A percentile compares a stretch with the other conserved stretches of the same genome.
Evolutionary conservation across 1,140 invertebrate genomes (phyloP).

Genomic region (Holcopasites calliopsidis): DNA sequence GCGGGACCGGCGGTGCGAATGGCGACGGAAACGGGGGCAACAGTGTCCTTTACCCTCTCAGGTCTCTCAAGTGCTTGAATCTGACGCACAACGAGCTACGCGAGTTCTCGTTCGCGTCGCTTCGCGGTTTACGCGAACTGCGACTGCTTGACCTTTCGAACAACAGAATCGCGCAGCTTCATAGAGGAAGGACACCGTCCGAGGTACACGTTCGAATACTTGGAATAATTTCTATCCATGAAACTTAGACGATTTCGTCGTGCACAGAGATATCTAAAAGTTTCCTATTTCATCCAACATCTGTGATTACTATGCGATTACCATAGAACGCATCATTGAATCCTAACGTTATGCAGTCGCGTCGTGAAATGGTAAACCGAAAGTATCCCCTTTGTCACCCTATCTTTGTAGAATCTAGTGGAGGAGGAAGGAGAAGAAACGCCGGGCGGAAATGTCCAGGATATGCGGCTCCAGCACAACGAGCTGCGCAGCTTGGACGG

Average conservation of each 20-base stretch:
- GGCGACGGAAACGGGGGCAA: conserved; percentile 78
- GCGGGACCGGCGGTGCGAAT: conserved; percentile 62
- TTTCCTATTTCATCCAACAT: too few relatives aligned
- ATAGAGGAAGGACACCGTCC: conserved; percentile 80
- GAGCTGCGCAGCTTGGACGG: conserved; percentile 85
- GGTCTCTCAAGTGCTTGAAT: conserved; percentile 84
- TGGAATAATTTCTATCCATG: background rate
- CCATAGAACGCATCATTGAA: too few relatives aligned
- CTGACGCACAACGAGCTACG: conserved; percentile 87
- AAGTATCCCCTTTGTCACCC: background rate
- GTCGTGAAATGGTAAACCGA: background rate
- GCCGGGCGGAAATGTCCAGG: conserved; percentile 82
- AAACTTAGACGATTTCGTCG: background rate
- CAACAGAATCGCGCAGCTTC: conserved; percentile 85
- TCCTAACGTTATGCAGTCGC: background rate
- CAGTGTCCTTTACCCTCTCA: conserved; percentile 85
- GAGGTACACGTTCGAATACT: conserved; percentile 79
- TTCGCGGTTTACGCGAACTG: conserved; percentile 85
- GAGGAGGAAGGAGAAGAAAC: conserved; percentile 82
- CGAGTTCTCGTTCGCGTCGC: conserved; percentile 88
- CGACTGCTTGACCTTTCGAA: conserved; percentile 86
- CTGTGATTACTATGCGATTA: too few relatives aligned
- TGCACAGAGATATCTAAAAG: background rate
- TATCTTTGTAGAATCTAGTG: conserved; percentile 83
- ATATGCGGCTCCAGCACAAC: conserved; percentile 87